A percentile compares a stretch with the other conserved stretches of the same genome.
Evolutionary conservation across 2,113 vertebrate species (phyloP).

Genomic region (Neogale vison): DNA sequence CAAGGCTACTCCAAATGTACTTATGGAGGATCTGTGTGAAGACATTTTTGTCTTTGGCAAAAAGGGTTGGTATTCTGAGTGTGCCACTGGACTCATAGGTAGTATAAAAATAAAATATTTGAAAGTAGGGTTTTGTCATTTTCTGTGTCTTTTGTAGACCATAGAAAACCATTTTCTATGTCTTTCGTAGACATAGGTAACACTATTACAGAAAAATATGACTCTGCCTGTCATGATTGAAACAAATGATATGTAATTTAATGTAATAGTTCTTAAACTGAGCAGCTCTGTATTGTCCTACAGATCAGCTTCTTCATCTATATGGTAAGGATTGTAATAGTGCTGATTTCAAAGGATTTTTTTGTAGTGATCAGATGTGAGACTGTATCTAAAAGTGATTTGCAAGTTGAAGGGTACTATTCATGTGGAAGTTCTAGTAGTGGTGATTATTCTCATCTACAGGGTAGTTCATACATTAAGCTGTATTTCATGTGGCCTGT

Average conservation of each 20-base stretch:
- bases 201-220: neutral
- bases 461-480: neutral
- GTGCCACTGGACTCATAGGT: neutral
- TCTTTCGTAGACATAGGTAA: neutral
- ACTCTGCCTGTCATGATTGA: neutral
- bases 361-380: neutral
- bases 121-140: neutral
- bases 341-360: neutral
- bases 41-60: neutral
- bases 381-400: neutral
- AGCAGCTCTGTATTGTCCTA: neutral
- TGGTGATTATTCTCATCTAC: neutral
- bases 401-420: neutral
- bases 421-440: neutral
- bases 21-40: neutral
- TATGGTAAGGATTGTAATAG: neutral
- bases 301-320: neutral
- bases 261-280: constrained; percentile 1
- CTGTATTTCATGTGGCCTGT: neutral
- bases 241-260: constrained; percentile 42
- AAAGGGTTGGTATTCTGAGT: neutral
- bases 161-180: neutral
- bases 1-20: neutral
- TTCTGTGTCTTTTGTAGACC: neutral
- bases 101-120: neutral